A percentile compares a stretch with the other conserved stretches of the same genome.
Conservation (phyloP, 64 coral and sea anemone genomes). For the Actinia equina region DNA sequence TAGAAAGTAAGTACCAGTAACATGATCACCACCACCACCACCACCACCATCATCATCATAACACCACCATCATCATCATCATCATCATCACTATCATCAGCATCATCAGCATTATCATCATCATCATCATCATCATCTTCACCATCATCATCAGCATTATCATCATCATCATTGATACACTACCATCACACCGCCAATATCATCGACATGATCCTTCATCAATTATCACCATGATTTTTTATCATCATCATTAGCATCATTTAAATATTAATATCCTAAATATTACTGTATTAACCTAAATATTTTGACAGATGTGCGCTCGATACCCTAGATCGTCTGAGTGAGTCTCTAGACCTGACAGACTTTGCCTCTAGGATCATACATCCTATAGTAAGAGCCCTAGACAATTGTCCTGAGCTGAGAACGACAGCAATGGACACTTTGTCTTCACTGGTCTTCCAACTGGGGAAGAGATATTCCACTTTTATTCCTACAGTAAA, state of each 20-base stretch:
- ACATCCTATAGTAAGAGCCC: slow-evolving; percentile 83
- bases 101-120: too few species aligned
- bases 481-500: slow-evolving; percentile 93
- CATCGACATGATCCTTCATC: not conserved
- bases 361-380: slow-evolving; percentile 96
- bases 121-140: too few species aligned
- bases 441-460: slow-evolving; percentile 87
- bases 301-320: slow-evolving; percentile 61
- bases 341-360: slow-evolving; percentile 88
- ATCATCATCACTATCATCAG: not conserved
- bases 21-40: not conserved
- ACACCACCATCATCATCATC: not conserved
- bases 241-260: not conserved
- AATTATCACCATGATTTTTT: not conserved
- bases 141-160: not conserved
- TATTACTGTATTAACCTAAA: too few species aligned
- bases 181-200: not conserved
- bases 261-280: not conserved
- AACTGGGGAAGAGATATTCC: slow-evolving; percentile 87
- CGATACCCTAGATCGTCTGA: slow-evolving; percentile 86
- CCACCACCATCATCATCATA: not conserved
- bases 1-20: slow-evolving; percentile 58
- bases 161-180: not conserved
- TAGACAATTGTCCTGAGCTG: slow-evolving; percentile 80
- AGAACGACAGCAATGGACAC: slow-evolving; percentile 84